phyloP scores from a whole-genome alignment of 2,797 vertebrate genomes.

The Lepus oiostolus region DNA sequence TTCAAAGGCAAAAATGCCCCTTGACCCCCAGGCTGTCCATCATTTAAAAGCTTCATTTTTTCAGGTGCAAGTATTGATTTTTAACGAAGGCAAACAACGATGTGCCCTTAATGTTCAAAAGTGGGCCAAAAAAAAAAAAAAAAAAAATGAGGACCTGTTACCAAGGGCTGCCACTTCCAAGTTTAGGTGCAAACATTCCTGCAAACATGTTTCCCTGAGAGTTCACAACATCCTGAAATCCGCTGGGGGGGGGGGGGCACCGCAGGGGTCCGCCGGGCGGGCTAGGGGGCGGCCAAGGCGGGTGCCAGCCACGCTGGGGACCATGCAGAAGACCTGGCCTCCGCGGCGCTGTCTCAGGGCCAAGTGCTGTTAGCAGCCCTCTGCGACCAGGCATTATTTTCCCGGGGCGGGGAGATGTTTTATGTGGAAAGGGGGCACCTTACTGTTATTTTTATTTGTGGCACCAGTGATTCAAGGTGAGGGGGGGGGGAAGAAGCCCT shows the following conservation, averaged over 20 bases:
- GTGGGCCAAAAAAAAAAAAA: background rate
- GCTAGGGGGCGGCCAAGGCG: slow-evolving; percentile 65
- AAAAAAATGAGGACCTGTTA: background rate
- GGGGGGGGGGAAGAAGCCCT: background rate
- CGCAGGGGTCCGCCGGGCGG: slow-evolving; percentile 40
- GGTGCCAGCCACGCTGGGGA: slow-evolving; percentile 82
- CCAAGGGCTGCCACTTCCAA: slow-evolving; percentile 2
- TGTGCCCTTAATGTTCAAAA: background rate
- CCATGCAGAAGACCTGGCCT: slow-evolving; percentile 68
- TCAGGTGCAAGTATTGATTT: background rate
- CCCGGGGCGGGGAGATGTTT: background rate
- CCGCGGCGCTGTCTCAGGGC: background rate
- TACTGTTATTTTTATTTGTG: background rate
- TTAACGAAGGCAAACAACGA: slow-evolving; percentile 28
- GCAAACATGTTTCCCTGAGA: slow-evolving; percentile 70
- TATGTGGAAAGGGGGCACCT: background rate
- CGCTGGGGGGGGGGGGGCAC: slow-evolving; percentile 23
- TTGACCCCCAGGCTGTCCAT: background rate
- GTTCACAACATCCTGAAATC: slow-evolving; percentile 64
- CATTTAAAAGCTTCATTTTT: background rate
- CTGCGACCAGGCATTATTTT: background rate
- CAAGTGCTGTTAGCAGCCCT: slow-evolving; percentile 28
- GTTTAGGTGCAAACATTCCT: slow-evolving; percentile 13
- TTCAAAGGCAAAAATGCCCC: slow-evolving; percentile 72
- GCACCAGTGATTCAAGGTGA: background rate